Base-by-base conservation (phyloP, 2,888 invertebrate species). In the Magallana nippona region DNA sequence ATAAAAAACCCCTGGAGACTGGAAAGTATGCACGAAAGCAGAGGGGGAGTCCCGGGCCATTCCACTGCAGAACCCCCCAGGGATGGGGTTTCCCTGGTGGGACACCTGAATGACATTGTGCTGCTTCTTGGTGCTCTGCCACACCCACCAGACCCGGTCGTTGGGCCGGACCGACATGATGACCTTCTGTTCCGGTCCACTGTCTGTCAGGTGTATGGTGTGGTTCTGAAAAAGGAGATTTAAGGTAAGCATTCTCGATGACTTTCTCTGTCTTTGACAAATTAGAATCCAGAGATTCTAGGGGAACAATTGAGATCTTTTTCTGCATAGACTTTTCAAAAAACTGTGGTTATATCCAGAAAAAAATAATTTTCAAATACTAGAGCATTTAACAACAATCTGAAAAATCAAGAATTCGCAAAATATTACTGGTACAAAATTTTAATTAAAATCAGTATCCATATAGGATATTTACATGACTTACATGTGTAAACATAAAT, bases 71-170 rank as follows among this genome's bases (percentile, higher is more conserved):
- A 94, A 94, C 0, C 94, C 94, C 13, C 90, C 91, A 8, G 89
- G 88, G n/a, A 94, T 92, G 55, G 88, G 89, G 17, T 86, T 89
- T 27, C 94, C 94, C 85, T 92, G 91, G 85, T 94, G 93, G 17
- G 93, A 92, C 79, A 94, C 94, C 92, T 94, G 94, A 44, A 92
- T 84, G 55, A 94, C 92, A 87, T 94, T 94, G 89, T 94, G 94
- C 81, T 91, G 92, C 86, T 93, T 92, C 84, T 92, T 92, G 55
- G 92, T 91, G 81, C 90, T 91, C 89, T 94, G 94, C 94, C 94
- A 94, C 79, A 94, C 92, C 94, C 94, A 94, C 94, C 94, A 94
- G 19, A 94, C 93, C 56, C 93, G 83, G 89, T 94, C 94, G 84
- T 92, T 92, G 13, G 93, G 93, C 56, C 93, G 90, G 44, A 94